Evolutionary conservation across 1,140 invertebrate species (phyloP).

Genomic region (Bathynomus jamesi): DNA sequence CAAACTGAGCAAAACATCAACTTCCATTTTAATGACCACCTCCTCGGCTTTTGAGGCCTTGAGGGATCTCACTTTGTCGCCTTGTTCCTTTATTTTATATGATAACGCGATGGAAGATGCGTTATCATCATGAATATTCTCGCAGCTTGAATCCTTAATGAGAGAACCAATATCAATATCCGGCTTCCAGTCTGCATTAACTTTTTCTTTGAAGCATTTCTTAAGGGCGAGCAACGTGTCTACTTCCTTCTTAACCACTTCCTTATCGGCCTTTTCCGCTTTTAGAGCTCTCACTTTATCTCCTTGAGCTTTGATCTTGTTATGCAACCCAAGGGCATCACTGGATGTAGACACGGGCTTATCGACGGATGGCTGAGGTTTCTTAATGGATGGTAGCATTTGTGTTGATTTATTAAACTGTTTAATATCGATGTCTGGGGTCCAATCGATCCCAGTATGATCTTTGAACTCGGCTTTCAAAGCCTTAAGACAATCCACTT

Average conservation of each 20-base stretch:
- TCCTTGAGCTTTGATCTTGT: constrained; percentile 48
- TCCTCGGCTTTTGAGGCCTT: constrained; percentile 57
- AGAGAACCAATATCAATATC: constrained; percentile 34
- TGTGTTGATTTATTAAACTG: constrained; percentile 8
- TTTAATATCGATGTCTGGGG: constrained; percentile 39
- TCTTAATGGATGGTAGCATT: too few relatives aligned
- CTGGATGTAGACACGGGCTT: constrained; percentile 20
- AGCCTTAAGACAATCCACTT: constrained; percentile 44
- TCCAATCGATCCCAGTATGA: constrained; percentile 55
- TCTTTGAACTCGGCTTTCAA: constrained; percentile 48
- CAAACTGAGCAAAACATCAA: constrained; percentile 62
- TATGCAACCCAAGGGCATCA: constrained; percentile 7
- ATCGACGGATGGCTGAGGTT: too few relatives aligned
- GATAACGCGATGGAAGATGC: constrained; percentile 43
- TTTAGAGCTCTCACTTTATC: constrained; percentile 39
- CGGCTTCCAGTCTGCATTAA: constrained; percentile 57
- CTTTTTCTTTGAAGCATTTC: constrained; percentile 44
- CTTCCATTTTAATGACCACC: constrained; percentile 58
- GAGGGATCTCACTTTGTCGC: constrained; percentile 60
- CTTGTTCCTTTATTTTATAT: constrained; percentile 58
- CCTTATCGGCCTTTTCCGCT: constrained; percentile 43
- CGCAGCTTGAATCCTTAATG: too few relatives aligned
- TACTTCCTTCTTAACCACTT: constrained; percentile 44
- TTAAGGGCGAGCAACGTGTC: constrained; percentile 47
- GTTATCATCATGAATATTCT: neutral